Evolutionary conservation across 2,797 vertebrate genomes (phyloP).

Genomic region (Pantherophis vulpinus): DNA sequence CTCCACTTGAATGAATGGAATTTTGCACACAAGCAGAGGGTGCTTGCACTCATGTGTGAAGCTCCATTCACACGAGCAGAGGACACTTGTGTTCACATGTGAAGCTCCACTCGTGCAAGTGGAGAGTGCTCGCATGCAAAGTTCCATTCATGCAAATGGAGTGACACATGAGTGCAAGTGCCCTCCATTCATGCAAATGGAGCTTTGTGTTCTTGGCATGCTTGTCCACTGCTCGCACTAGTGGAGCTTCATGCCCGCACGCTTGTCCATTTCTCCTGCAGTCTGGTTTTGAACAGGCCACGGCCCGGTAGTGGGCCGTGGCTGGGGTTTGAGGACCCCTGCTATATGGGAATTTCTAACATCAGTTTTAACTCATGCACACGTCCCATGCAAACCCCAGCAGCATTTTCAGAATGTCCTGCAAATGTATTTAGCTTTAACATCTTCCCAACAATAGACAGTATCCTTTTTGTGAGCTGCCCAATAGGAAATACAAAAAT

Average conservation of each 20-base stretch:
- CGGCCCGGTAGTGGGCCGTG: rapidly evolving
- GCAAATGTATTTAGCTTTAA: not conserved
- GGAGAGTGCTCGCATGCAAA: not conserved
- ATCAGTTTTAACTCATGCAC: not conserved
- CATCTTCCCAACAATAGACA: not conserved
- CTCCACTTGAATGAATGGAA: not conserved
- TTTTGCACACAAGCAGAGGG: not conserved
- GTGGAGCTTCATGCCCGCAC: too few species aligned
- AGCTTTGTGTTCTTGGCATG: not conserved
- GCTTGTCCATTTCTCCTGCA: too few species aligned
- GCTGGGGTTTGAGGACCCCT: too few species aligned
- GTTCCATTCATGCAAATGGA: too few species aligned
- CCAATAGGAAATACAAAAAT: not conserved
- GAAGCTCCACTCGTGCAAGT: not conserved
- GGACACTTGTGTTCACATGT: too few species aligned
- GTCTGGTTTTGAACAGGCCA: too few species aligned
- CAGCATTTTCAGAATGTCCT: not conserved
- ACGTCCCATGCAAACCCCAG: not conserved
- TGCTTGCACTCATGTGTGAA: rapidly evolving
- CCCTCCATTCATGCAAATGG: not conserved
- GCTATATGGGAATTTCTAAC: not conserved
- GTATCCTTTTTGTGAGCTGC: not conserved
- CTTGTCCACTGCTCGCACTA: too few species aligned
- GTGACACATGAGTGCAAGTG: too few species aligned
- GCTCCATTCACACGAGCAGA: too few species aligned